Evolutionary conservation across 1,140 invertebrate genomes (phyloP).

Genomic region (Dinothrombium tinctorium): DNA sequence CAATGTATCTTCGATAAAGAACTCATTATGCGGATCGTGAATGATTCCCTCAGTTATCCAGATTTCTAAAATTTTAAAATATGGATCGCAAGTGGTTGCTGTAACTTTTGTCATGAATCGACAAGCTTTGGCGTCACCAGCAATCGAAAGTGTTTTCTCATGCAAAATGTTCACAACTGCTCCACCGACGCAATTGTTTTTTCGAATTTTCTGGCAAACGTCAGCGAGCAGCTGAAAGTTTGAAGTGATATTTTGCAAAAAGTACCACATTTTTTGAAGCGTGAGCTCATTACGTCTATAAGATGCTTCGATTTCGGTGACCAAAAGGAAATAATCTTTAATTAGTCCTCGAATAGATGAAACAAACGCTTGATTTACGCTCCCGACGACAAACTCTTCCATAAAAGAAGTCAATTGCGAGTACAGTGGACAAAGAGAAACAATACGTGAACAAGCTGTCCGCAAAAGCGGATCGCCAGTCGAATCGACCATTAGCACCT

Average conservation of each 20-base stretch:
- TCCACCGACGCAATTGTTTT: conserved; percentile 49
- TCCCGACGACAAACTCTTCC: conserved; percentile 49
- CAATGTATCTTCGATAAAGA: conserved; percentile 53
- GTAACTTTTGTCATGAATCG: conserved; percentile 33
- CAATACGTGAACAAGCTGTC: conserved; percentile 42
- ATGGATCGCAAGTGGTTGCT: conserved; percentile 61
- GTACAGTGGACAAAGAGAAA: conserved; percentile 62
- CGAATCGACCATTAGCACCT: conserved; percentile 21
- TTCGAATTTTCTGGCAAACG: conserved; percentile 26
- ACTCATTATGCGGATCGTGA: conserved; percentile 65
- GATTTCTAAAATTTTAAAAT: conserved; percentile 67
- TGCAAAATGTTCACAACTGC: conserved; percentile 59
- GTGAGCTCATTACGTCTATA: conserved; percentile 42
- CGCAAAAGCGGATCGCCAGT: conserved; percentile 19
- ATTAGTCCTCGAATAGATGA: conserved; percentile 47
- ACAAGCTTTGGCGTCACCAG: conserved; percentile 45
- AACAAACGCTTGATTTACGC: conserved; percentile 72
- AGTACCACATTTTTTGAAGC: conserved; percentile 72
- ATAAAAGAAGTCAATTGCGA: conserved; percentile 61
- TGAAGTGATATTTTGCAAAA: conserved; percentile 54
- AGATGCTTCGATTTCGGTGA: conserved; percentile 61
- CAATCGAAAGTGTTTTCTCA: conserved; percentile 47
- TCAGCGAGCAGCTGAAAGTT: conserved; percentile 55
- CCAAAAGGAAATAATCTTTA: conserved; percentile 40
- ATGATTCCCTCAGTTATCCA: conserved; percentile 91